Evolutionary conservation across 2,888 invertebrate genomes (phyloP).

Genomic region (Hydrotaea cyrtoneurina): DNA sequence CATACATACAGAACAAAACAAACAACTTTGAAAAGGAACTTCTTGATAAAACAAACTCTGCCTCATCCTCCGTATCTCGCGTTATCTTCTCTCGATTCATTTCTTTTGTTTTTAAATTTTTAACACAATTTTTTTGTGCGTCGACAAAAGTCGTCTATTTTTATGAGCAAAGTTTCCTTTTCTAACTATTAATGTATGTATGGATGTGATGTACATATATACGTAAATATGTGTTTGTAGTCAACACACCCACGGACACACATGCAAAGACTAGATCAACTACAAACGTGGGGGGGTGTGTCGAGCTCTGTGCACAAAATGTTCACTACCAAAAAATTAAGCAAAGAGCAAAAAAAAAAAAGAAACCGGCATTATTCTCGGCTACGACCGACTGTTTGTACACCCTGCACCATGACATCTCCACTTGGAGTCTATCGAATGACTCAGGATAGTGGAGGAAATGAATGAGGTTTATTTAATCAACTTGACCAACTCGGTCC

Average conservation of each 20-base stretch:
- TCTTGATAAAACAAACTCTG: conserved; percentile 37
- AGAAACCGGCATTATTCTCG: too few relatives aligned
- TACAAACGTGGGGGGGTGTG: too few relatives aligned
- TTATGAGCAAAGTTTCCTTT: conserved; percentile 70
- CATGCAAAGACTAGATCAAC: too few relatives aligned
- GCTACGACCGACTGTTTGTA: too few relatives aligned
- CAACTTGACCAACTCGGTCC: too few relatives aligned
- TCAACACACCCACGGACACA: too few relatives aligned
- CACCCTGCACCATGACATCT: too few relatives aligned
- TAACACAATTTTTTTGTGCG: conserved; percentile 66
- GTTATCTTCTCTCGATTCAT: conserved; percentile 47
- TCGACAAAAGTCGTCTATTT: conserved; percentile 69
- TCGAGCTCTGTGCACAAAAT: not conserved
- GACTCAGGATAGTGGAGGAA: too few relatives aligned
- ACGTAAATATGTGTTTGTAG: not conserved
- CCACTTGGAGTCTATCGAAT: too few relatives aligned
- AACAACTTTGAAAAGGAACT: conserved; percentile 43
- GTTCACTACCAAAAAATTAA: not conserved
- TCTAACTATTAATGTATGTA: conserved; percentile 35
- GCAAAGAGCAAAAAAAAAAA: too few relatives aligned
- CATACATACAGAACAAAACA: conserved; percentile 31
- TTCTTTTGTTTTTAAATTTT: conserved; percentile 59
- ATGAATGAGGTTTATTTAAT: too few relatives aligned
- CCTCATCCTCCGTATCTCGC: not conserved
- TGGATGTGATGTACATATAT: too few relatives aligned